Base-by-base conservation (phyloP, 1,140 invertebrate species). In the Druon quercuslanigerum region DNA sequence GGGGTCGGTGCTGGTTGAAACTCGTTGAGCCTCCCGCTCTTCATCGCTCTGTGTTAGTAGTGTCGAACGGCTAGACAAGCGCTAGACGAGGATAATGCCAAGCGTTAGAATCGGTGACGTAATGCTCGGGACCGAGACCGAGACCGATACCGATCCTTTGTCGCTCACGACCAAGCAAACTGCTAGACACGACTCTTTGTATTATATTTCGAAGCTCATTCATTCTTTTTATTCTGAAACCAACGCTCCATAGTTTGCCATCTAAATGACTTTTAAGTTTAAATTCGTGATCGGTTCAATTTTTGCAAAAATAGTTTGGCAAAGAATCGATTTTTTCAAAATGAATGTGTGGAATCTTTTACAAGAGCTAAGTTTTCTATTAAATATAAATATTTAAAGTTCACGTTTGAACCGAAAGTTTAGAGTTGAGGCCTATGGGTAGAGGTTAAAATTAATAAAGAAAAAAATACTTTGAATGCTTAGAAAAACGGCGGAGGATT, bases 41-140 rank as follows among this genome's bases (percentile, higher is more conserved):
- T 17, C 51, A 52, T 70, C 73, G 60, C 74, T 72, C 71, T 81
- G 79, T 79, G 76, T 79, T 80, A 80, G 78, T 82, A 79, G 82
- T 80, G 80, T 77, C 82, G 86, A 81, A 78, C 79, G 87, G 83
- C 90, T 90, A 91, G 90, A 91, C 90, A 84, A 87, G 77, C 87
- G 86, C 89, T 90, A 90, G 90, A 90, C 90, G 89, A 85, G 83
- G 79, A 85, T 87, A 84, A 86, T 84, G 83, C 85, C 85, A 87
- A 84, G 86, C 87, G 84, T 87, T 88, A 88, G 87, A 87, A 83
- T 82, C 83, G 82, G 86, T 89, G 87, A 88, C 86, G 88, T 86
- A 89, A 89, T 86, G 80, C 80, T 71, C 78, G 79, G 50, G 66
- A 72, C 71, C 74, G 17, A 54, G 72, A 79, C 72, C 51, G 60